These are phyloP conservation scores for Circaetus gallicus DNA, from an alignment of 2,113 vertebrate genomes.

Conservation along the genomic window DNA sequence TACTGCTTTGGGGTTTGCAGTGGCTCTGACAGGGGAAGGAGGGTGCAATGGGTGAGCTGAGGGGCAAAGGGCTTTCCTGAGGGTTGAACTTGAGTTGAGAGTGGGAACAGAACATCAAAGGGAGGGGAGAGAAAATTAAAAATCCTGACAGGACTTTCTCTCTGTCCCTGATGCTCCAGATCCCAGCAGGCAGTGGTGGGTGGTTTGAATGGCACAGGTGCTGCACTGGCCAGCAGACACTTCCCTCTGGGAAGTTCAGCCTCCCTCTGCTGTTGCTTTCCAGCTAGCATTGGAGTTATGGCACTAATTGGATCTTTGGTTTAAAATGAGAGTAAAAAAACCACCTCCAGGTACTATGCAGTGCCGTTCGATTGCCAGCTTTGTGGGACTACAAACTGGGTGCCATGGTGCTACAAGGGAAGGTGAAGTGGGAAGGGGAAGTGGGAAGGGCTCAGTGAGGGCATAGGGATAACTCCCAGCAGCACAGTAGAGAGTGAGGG, in stretches of 20 bases:
- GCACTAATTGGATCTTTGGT: neutral
- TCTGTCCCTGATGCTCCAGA: neutral
- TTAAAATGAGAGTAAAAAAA: neutral
- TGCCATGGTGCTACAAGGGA: neutral
- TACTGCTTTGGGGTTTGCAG: neutral
- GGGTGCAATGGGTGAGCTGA: rapidly evolving
- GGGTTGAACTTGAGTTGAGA: neutral
- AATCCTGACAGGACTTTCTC: neutral
- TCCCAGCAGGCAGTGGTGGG: neutral
- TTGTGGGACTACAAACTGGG: neutral
- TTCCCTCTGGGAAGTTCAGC: neutral
- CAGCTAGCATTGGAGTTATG: neutral
- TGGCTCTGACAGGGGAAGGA: neutral
- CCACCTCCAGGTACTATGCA: neutral
- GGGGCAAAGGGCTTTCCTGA: neutral
- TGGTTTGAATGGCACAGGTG: neutral
- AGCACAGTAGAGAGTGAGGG: neutral
- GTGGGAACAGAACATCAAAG: neutral
- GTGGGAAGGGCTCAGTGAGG: neutral
- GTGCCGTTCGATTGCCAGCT: neutral
- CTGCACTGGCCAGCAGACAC: neutral
- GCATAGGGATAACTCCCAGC: neutral
- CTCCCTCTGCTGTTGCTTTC: neutral
- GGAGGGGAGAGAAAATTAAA: neutral
- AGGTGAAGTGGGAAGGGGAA: neutral